Evolutionary conservation across 2,888 invertebrate genomes (phyloP).

Genomic region (Chrysolina oricalcia): DNA sequence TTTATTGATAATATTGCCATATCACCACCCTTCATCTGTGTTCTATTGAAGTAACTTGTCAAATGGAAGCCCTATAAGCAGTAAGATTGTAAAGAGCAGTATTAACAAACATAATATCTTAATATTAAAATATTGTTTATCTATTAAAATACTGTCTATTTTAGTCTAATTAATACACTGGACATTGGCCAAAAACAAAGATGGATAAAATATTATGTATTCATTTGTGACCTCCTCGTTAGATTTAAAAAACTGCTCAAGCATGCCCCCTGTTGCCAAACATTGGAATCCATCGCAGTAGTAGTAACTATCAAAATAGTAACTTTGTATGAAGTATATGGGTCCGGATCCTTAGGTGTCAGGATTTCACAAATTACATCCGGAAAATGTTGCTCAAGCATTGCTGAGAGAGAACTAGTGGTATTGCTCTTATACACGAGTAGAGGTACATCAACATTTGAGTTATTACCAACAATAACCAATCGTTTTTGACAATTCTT

Average conservation of each 20-base stretch:
- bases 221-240: too few species aligned
- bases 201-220: too few species aligned
- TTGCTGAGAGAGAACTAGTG: neutral
- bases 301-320: neutral
- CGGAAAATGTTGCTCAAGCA: neutral
- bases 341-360: neutral
- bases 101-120: neutral
- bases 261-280: too few species aligned
- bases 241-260: neutral
- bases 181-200: neutral
- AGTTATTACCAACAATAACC: too few species aligned
- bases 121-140: neutral
- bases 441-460: too few species aligned
- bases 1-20: conserved; percentile 5
- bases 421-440: too few species aligned
- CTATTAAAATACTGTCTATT: neutral
- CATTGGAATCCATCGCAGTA: neutral
- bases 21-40: too few species aligned
- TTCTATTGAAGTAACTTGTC: too few species aligned
- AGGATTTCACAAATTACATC: neutral
- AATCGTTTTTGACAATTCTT: neutral
- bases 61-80: neutral
- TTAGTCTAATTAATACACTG: conserved; percentile 1
- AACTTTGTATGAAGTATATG: neutral
- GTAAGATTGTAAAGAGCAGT: too few species aligned